Conservation (phyloP, 2,113 vertebrate genomes). For the Calidris pygmaea region DNA sequence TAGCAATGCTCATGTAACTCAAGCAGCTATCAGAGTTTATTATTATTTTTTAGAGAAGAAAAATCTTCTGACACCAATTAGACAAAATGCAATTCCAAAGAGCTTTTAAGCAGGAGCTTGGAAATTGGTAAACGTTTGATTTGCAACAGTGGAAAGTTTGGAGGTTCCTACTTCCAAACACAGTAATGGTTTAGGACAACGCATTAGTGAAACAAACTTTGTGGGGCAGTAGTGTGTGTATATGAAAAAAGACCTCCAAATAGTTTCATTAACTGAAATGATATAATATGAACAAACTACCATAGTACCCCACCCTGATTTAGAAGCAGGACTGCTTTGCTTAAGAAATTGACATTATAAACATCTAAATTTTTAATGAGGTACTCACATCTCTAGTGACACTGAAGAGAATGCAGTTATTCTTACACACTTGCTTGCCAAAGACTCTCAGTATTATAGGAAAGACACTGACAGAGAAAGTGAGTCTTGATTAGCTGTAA, state of each 20-base stretch:
- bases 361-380: not conserved
- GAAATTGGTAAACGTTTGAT: not conserved
- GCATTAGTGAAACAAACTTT: not conserved
- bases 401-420: not conserved
- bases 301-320: not conserved
- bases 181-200: accelerated
- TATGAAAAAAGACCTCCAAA: not conserved
- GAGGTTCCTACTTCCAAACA: not conserved
- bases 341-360: not conserved
- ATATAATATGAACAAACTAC: not conserved
- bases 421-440: not conserved
- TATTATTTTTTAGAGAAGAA: not conserved
- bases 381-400: not conserved
- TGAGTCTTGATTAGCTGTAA: not conserved
- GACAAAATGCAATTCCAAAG: not conserved
- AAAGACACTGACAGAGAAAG: not conserved
- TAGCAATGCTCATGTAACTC: not conserved
- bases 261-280: not conserved
- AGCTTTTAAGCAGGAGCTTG: not conserved
- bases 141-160: not conserved
- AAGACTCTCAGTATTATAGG: not conserved
- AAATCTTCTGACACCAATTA: not conserved
- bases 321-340: not conserved
- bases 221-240: accelerated
- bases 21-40: not conserved